phyloP scores from a whole-genome alignment of 2,113 vertebrate species.

The Gracilinanus agilis region DNA sequence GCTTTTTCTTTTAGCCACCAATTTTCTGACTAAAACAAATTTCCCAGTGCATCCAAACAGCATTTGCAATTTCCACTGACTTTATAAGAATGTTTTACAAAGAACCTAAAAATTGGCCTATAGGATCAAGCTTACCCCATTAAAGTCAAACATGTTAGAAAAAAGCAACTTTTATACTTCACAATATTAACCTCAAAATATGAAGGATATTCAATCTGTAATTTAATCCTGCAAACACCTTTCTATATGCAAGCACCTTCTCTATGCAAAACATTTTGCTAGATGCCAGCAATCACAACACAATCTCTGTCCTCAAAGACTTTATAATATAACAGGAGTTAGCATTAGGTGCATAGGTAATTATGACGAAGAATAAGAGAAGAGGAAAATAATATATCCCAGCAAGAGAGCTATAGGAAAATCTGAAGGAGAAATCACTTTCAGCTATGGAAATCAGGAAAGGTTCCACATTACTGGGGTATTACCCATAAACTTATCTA shows the following conservation, averaged over 20 bases:
- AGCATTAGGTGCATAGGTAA: background rate
- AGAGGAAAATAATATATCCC: background rate
- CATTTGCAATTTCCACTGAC: background rate
- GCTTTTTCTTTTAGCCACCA: constrained; percentile 48
- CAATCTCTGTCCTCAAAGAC: background rate
- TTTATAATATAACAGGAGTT: background rate
- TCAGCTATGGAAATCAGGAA: background rate
- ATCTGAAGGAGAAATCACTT: background rate
- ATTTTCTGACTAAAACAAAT: background rate
- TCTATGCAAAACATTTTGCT: background rate
- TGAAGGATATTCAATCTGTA: background rate
- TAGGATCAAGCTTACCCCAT: background rate
- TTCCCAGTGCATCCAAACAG: background rate
- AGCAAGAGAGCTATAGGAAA: background rate
- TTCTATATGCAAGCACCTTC: background rate
- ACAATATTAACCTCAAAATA: constrained; percentile 1
- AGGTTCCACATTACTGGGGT: background rate
- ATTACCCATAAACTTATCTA: background rate
- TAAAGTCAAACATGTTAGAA: constrained; percentile 6
- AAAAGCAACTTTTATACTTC: background rate
- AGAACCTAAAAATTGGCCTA: background rate
- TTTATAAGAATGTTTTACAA: constrained; percentile 37
- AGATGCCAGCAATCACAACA: background rate
- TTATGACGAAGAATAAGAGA: background rate
- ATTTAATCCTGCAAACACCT: background rate